A percentile compares a stretch with the other conserved stretches of the same genome.
Conservation (phyloP, 2,888 invertebrate genomes). For the Calephelis perditalis region DNA sequence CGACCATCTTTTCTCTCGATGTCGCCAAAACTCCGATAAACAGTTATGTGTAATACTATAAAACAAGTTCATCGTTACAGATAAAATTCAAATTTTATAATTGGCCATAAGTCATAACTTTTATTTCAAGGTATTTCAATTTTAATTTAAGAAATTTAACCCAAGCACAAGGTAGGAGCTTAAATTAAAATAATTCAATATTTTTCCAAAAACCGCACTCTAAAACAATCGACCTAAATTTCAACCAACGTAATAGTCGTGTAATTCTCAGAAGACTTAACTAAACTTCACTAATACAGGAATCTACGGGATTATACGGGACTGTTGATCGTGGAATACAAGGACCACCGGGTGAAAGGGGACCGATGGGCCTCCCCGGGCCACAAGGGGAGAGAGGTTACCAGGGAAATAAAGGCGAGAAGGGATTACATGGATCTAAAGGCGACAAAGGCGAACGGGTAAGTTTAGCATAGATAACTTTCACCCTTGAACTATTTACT, state of each 20-base stretch:
- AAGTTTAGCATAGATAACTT: conserved; percentile 44
- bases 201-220: background rate
- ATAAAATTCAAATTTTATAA: too few relatives aligned
- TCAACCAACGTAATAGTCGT: conserved; percentile 2
- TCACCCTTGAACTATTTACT: conserved; percentile 14
- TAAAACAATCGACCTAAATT: background rate
- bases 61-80: too few relatives aligned
- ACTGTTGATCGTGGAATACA: conserved; percentile 78
- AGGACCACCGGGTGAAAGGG: conserved; percentile 84
- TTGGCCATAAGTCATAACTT: too few relatives aligned
- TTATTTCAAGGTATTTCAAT: too few relatives aligned
- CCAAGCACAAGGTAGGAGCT: too few relatives aligned
- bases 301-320: conserved; percentile 71
- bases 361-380: conserved; percentile 81
- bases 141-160: too few relatives aligned
- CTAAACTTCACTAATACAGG: conserved; percentile 49
- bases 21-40: too few relatives aligned
- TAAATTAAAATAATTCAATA: background rate
- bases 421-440: conserved; percentile 79
- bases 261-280: conserved; percentile 31
- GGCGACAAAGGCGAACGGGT: conserved; percentile 87
- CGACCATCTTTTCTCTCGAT: too few relatives aligned
- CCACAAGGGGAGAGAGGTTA: conserved; percentile 82
- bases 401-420: conserved; percentile 78
- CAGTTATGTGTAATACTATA: too few relatives aligned